Evolutionary conservation across 2,888 invertebrate species (phyloP).

Genomic region (Seira musarum): DNA sequence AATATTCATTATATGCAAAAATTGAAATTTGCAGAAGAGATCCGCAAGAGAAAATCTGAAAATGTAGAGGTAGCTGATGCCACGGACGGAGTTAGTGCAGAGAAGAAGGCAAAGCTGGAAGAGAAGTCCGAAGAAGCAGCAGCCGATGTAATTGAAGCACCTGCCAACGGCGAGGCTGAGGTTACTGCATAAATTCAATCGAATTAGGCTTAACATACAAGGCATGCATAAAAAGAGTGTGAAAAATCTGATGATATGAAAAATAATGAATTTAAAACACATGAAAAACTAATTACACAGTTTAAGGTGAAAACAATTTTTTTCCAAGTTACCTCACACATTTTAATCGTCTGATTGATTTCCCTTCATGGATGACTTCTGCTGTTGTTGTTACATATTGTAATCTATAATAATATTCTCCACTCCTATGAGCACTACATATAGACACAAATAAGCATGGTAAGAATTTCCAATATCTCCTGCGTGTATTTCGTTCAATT

Average conservation of each 20-base stretch:
- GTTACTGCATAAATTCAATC: slow-evolving; percentile 63
- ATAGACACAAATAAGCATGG: background rate
- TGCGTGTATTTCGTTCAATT: too few relatives aligned
- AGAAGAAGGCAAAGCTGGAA: slow-evolving; percentile 69
- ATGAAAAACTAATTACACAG: background rate
- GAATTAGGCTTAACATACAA: slow-evolving; percentile 50
- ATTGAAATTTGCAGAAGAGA: slow-evolving; percentile 46
- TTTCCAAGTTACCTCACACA: slow-evolving; percentile 61
- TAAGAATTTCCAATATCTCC: too few relatives aligned
- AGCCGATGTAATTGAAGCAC: slow-evolving; percentile 59
- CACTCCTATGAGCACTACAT: too few relatives aligned
- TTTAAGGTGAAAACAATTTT: slow-evolving; percentile 46
- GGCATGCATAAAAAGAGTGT: slow-evolving; percentile 15
- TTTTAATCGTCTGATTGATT: slow-evolving; percentile 51
- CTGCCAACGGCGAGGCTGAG: slow-evolving; percentile 65
- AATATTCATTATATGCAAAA: too few relatives aligned
- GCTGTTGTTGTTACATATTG: slow-evolving; percentile 36
- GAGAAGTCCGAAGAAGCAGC: slow-evolving; percentile 64
- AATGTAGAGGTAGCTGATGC: slow-evolving; percentile 59
- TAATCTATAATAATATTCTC: too few relatives aligned
- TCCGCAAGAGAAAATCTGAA: slow-evolving; percentile 64
- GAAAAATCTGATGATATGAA: background rate
- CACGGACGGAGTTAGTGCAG: slow-evolving; percentile 63
- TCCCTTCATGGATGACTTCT: slow-evolving; percentile 45
- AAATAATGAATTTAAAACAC: too few relatives aligned